A percentile compares a stretch with the other conserved stretches of the same genome.
Evolutionary conservation across 92 coral and sea anemone species (phyloP).

Genomic region (Muricea muricata): DNA sequence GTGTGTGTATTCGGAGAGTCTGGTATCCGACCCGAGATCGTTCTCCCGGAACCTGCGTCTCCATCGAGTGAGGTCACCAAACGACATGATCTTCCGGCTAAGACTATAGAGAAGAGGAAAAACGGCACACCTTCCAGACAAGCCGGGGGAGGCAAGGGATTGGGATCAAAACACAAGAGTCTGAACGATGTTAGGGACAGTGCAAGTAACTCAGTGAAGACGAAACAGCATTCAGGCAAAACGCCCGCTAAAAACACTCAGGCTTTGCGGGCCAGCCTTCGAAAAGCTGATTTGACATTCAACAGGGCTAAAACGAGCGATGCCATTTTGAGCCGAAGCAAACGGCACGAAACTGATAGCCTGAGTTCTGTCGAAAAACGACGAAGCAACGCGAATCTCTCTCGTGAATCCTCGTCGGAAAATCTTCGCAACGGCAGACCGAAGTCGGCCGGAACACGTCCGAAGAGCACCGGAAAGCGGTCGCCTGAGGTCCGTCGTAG

Average conservation of each 20-base stretch:
- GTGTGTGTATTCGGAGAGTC: slow-evolving; percentile 37
- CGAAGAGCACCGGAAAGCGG: slow-evolving; percentile 17
- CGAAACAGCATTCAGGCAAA: not conserved
- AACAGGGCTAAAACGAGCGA: slow-evolving; percentile 36
- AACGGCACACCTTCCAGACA: not conserved
- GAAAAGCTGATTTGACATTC: slow-evolving; percentile 28
- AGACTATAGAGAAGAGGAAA: not conserved
- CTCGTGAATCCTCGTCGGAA: slow-evolving; percentile 45
- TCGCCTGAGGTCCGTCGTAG: slow-evolving; percentile 38
- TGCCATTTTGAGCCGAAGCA: slow-evolving; percentile 24
- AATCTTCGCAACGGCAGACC: not conserved
- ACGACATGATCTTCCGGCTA: slow-evolving; percentile 3
- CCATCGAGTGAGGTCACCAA: not conserved
- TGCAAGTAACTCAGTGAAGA: not conserved
- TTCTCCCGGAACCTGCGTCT: not conserved
- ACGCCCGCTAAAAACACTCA: slow-evolving; percentile 14
- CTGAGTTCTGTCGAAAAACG: slow-evolving; percentile 16
- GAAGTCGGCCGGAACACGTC: slow-evolving; percentile 7
- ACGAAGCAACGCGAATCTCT: slow-evolving; percentile 25
- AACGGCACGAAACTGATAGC: not conserved
- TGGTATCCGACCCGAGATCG: slow-evolving; percentile 5
- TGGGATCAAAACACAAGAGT: slow-evolving; percentile 8
- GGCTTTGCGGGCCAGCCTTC: not conserved
- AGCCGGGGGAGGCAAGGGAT: not conserved
- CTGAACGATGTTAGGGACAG: not conserved